Evolutionary conservation across 2,113 vertebrate species (phyloP).

Genomic region (Takifugu flavidus): DNA sequence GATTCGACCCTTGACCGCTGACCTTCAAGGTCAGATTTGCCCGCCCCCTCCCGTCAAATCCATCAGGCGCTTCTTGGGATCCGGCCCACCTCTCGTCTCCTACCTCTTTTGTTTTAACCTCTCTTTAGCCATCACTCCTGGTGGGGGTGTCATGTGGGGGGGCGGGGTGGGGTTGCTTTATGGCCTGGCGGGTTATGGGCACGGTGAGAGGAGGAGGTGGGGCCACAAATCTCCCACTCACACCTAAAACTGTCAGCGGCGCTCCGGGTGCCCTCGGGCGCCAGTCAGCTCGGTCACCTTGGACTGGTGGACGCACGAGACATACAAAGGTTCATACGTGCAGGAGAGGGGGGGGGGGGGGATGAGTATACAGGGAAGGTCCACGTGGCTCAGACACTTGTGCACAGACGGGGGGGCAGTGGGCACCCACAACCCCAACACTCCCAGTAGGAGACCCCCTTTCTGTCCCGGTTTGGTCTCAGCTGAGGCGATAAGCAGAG

Average conservation of each 20-base stretch:
- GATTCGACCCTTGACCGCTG: constrained; percentile 68
- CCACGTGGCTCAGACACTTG: constrained; percentile 29
- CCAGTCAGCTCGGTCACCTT: constrained; percentile 78
- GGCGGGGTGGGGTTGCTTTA: constrained; percentile 53
- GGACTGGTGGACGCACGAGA: constrained; percentile 58
- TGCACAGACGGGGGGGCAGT: constrained; percentile 25
- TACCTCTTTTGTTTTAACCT: constrained; percentile 77
- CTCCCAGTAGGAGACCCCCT: constrained; percentile 37
- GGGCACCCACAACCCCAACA: constrained; percentile 9
- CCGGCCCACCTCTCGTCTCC: constrained; percentile 41
- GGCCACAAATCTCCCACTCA: constrained; percentile 75
- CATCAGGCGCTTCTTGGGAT: constrained; percentile 49
- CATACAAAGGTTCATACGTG: constrained; percentile 4
- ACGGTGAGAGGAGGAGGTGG: constrained; percentile 46
- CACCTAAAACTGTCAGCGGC: constrained; percentile 79
- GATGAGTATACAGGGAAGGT: constrained; percentile 36
- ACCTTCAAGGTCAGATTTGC: constrained; percentile 64
- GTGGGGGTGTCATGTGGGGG: constrained; percentile 5
- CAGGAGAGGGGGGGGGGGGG: not conserved
- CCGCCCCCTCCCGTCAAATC: constrained; percentile 36
- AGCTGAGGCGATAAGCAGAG: constrained; percentile 42
- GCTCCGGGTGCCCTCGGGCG: constrained; percentile 60
- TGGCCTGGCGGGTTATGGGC: constrained; percentile 70
- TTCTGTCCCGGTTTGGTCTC: constrained; percentile 33
- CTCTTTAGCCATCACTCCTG: constrained; percentile 75